Conservation (phyloP, 1,140 invertebrate species). For the Euura lappo region DNA sequence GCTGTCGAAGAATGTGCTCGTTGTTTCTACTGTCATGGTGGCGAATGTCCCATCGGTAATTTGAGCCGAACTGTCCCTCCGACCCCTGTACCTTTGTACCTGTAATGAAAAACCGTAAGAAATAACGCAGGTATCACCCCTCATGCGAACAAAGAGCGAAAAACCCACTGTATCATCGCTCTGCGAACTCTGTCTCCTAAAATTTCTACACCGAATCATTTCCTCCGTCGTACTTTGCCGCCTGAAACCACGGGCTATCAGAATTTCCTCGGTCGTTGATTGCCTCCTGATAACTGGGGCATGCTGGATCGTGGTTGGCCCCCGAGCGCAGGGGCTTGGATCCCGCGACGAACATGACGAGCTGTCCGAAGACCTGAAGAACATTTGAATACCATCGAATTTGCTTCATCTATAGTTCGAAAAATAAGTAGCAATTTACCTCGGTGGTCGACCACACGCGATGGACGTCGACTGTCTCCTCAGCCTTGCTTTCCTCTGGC, state of each 20-base stretch:
- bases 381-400: too few species aligned
- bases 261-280: conserved; percentile 90
- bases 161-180: conserved; percentile 74
- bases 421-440: conserved; percentile 41
- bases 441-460: conserved; percentile 59
- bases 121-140: neutral
- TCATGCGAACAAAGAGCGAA: neutral
- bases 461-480: conserved; percentile 83
- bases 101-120: conserved; percentile 20
- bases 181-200: conserved; percentile 80
- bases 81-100: conserved; percentile 71
- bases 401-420: neutral
- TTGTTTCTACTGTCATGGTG: conserved; percentile 91
- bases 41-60: conserved; percentile 91
- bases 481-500: conserved; percentile 67
- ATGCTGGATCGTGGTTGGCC: conserved; percentile 52
- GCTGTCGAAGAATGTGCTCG: conserved; percentile 90
- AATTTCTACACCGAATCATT: conserved; percentile 89
- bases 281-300: conserved; percentile 80
- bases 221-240: conserved; percentile 90
- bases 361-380: conserved; percentile 59
- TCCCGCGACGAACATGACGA: conserved; percentile 65
- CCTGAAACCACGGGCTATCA: conserved; percentile 87
- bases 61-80: conserved; percentile 86
- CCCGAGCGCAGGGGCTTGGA: conserved; percentile 74